A percentile compares a stretch with the other conserved stretches of the same genome.
Evolutionary conservation across 2,888 invertebrate genomes (phyloP).

Genomic region (Phortica magna): DNA sequence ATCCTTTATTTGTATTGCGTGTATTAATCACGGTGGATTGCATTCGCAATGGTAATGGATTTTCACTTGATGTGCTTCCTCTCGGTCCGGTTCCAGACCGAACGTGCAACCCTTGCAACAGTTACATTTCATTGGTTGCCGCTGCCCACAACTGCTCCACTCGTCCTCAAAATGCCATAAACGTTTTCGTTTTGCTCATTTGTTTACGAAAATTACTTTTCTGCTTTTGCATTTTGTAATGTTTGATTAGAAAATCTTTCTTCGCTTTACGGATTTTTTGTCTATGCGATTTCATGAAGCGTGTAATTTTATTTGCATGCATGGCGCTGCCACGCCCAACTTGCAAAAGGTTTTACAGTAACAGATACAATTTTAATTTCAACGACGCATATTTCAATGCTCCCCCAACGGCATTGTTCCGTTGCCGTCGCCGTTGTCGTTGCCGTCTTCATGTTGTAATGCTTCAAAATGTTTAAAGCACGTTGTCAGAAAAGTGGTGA

Average conservation of each 20-base stretch:
- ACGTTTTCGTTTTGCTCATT: conserved; percentile 17
- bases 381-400: conserved; percentile 18
- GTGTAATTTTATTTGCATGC: conserved; percentile 60
- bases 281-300: conserved; percentile 50
- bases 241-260: conserved; percentile 71
- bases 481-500: background rate
- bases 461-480: background rate
- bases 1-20: conserved; percentile 13
- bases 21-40: conserved; percentile 18
- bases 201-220: conserved; percentile 22
- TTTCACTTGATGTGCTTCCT: conserved; percentile 9
- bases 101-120: conserved; percentile 6
- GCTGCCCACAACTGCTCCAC: background rate
- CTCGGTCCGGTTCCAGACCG: no score
- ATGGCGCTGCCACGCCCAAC: background rate
- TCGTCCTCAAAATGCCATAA: conserved; percentile 7
- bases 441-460: background rate
- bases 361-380: conserved; percentile 16
- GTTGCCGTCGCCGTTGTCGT: background rate
- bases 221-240: conserved; percentile 57
- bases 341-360: conserved; percentile 40
- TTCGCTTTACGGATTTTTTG: no score
- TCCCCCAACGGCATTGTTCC: conserved; percentile 16
- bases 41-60: conserved; percentile 22
- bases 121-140: background rate